Evolutionary conservation across 2,797 vertebrate genomes (phyloP).

Genomic region (Pseudocheirus occidentalis): DNA sequence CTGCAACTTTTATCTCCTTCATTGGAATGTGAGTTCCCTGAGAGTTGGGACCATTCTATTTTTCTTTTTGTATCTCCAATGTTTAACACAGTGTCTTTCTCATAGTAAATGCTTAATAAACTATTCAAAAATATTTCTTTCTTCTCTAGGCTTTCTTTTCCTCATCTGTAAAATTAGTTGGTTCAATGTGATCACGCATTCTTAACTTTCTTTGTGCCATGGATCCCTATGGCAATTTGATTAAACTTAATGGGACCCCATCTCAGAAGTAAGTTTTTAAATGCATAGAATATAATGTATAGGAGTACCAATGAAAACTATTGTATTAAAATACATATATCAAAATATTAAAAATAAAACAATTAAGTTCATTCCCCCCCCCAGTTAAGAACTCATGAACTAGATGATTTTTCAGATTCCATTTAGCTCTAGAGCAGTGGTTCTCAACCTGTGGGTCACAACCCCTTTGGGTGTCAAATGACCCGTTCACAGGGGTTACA

Average conservation of each 20-base stretch:
- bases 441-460: no score
- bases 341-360: not conserved
- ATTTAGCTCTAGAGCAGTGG: not conserved
- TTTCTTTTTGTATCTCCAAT: not conserved
- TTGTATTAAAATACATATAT: not conserved
- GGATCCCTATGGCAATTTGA: not conserved
- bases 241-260: not conserved
- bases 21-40: not conserved
- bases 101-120: not conserved
- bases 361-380: not conserved
- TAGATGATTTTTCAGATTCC: not conserved
- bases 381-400: not conserved
- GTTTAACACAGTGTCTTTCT: not conserved
- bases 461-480: no score
- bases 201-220: not conserved
- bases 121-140: conserved; percentile 2
- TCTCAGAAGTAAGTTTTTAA: not conserved
- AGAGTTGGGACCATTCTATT: no score
- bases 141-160: not conserved
- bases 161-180: not conserved
- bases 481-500: no score
- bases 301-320: not conserved
- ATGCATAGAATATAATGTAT: not conserved
- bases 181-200: not conserved
- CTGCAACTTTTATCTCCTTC: not conserved